These are phyloP conservation scores for Apis mellifera DNA, from an alignment of 1,140 invertebrate genomes.

Conservation along the genomic window DNA sequence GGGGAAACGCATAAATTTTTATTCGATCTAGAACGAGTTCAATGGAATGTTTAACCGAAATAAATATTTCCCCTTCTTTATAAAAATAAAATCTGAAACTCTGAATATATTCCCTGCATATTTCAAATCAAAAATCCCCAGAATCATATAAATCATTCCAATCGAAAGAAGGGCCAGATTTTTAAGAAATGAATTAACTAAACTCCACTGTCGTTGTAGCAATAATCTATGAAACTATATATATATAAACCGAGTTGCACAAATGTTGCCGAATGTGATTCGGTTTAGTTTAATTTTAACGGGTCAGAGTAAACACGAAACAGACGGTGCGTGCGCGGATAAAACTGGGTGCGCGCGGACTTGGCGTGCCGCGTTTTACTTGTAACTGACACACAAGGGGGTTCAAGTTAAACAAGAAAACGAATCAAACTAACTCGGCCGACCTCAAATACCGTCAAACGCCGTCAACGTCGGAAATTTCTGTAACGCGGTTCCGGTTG, in stretches of 20 bases:
- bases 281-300: slow-evolving; percentile 6
- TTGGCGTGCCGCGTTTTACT: background rate
- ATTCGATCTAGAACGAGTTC: background rate
- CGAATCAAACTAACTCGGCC: slow-evolving; percentile 28
- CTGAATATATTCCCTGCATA: no score
- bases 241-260: background rate
- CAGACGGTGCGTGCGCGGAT: slow-evolving; percentile 6
- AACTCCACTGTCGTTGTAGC: no score
- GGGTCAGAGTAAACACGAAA: background rate
- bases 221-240: no score
- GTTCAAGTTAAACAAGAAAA: slow-evolving; percentile 39
- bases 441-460: slow-evolving; percentile 36
- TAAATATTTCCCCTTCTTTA: no score
- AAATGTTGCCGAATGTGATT: background rate
- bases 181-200: no score
- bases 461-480: slow-evolving; percentile 44
- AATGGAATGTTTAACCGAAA: no score
- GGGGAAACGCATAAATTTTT: background rate
- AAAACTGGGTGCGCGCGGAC: slow-evolving; percentile 12
- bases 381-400: background rate
- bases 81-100: no score
- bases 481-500: slow-evolving; percentile 19
- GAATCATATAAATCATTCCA: no score
- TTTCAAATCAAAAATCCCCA: no score
- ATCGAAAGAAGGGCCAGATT: no score